phyloP scores from a whole-genome alignment of 2,888 invertebrate species.

The Agrenia bidenticulata region DNA sequence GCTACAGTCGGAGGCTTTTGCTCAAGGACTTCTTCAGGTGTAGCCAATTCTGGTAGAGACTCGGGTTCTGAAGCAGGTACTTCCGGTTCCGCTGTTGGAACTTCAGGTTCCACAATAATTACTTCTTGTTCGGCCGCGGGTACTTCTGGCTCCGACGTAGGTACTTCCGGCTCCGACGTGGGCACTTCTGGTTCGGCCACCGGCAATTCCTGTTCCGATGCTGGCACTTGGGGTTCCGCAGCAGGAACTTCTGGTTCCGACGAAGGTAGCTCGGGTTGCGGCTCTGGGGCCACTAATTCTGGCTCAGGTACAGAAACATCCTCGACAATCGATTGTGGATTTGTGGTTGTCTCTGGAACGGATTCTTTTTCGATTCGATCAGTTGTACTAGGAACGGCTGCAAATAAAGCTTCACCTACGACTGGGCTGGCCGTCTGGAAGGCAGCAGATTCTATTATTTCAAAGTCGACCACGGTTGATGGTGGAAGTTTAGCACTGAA shows the following conservation, averaged over 20 bases:
- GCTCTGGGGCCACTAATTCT: not conserved
- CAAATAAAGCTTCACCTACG: no score
- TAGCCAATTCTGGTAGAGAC: not conserved
- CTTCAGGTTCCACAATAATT: conserved; percentile 6
- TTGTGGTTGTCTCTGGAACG: conserved; percentile 7
- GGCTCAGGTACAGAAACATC: not conserved
- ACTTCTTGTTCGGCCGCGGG: not conserved
- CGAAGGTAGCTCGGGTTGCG: not conserved
- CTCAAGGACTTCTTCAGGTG: conserved; percentile 8
- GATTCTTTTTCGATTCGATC: conserved; percentile 4
- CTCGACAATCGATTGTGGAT: not conserved
- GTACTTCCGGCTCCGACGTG: conserved; percentile 1
- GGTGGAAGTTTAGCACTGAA: not conserved
- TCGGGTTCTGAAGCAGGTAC: conserved; percentile 14
- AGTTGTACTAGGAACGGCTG: conserved; percentile 23
- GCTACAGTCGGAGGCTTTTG: conserved; percentile 17
- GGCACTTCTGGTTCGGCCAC: not conserved
- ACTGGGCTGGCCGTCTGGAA: not conserved
- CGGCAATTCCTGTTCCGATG: not conserved
- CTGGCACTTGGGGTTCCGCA: not conserved
- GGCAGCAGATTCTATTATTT: not conserved
- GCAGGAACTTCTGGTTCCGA: conserved; percentile 2
- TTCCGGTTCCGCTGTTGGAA: conserved; percentile 16
- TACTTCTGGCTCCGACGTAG: conserved; percentile 14
- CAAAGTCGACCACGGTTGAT: not conserved